Evolutionary conservation across 1,140 invertebrate genomes (phyloP).

Genomic region (Ostrea denselamellosa): DNA sequence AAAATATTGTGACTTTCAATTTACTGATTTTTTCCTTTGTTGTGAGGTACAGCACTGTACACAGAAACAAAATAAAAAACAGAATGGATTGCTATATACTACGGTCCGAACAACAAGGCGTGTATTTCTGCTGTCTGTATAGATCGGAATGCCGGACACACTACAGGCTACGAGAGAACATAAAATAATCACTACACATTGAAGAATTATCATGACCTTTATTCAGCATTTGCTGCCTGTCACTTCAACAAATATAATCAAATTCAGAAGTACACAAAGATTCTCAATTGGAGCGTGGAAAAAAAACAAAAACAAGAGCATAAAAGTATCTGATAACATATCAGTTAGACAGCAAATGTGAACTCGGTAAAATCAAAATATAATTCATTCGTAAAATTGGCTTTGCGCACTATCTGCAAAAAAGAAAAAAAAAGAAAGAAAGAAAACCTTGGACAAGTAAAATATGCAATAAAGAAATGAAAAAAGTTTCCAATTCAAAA

Average conservation of each 20-base stretch:
- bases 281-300: too few species aligned
- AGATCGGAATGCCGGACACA: neutral
- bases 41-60: neutral
- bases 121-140: neutral
- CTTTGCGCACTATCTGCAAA: slow-evolving; percentile 5
- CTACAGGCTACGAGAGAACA: neutral
- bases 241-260: neutral
- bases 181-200: neutral
- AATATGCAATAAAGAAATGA: neutral
- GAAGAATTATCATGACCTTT: neutral
- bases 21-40: neutral
- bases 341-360: neutral
- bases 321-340: neutral
- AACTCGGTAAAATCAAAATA: neutral
- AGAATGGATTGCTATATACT: neutral
- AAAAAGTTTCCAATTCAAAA: neutral
- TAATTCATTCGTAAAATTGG: neutral
- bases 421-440: too few species aligned
- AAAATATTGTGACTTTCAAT: neutral
- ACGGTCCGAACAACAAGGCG: neutral
- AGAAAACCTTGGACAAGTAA: neutral
- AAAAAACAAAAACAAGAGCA: too few species aligned
- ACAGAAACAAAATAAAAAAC: neutral
- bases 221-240: neutral
- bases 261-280: too few species aligned